Percentiles rank a stretch among this genome's conserved stretches.
Evolutionary conservation across 2,113 vertebrate species (phyloP).

Genomic region (Etheostoma cragini): DNA sequence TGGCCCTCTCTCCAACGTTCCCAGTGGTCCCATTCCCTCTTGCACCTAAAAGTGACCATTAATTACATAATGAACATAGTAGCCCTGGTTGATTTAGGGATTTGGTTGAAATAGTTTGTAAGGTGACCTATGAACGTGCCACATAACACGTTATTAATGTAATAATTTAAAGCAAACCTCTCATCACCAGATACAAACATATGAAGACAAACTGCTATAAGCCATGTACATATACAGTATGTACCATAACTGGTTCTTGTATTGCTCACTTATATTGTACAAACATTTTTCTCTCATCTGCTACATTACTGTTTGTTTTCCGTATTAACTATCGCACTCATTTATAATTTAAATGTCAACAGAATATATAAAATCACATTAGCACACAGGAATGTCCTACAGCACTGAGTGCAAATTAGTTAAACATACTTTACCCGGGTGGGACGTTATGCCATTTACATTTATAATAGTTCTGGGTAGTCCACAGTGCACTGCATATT

Average conservation of each 20-base stretch:
- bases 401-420: conserved; percentile 26
- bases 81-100: neutral
- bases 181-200: conserved; percentile 16
- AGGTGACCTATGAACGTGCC: neutral
- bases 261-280: neutral
- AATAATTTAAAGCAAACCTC: conserved; percentile 11
- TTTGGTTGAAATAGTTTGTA: neutral
- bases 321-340: conserved; percentile 11
- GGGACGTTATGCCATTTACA: conserved; percentile 27
- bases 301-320: conserved; percentile 37
- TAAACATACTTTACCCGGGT: conserved; percentile 47
- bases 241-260: neutral
- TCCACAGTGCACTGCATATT: neutral
- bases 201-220: neutral
- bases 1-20: neutral
- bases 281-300: conserved; percentile 10
- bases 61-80: neutral
- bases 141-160: neutral
- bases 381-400: conserved; percentile 21
- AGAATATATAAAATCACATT: conserved; percentile 52
- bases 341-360: conserved; percentile 61
- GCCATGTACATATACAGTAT: neutral
- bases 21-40: conserved; percentile 2
- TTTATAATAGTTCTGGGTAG: neutral
- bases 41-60: neutral